These are phyloP conservation scores for Leptopilina clavipes DNA, from an alignment of 1,140 invertebrate genomes.

Conservation along the genomic window DNA sequence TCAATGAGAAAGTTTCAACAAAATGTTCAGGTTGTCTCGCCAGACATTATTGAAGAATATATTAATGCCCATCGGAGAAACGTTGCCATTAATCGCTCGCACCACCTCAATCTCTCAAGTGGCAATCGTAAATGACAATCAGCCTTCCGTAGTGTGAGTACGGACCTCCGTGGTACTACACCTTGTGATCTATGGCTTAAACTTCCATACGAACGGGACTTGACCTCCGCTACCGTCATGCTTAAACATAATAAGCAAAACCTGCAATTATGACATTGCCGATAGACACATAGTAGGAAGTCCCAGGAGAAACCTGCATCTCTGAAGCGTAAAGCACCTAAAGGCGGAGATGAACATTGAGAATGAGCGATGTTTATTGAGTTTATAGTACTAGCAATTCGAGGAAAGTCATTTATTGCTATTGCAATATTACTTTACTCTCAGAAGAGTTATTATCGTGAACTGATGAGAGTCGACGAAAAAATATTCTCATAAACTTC, in stretches of 20 bases:
- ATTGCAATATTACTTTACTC: slow-evolving; percentile 37
- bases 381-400: slow-evolving; percentile 62
- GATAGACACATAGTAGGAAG: slow-evolving; percentile 53
- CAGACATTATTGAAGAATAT: neutral
- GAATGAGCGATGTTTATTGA: slow-evolving; percentile 68
- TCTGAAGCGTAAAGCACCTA: slow-evolving; percentile 55
- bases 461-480: neutral
- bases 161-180: slow-evolving; percentile 43
- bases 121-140: slow-evolving; percentile 66
- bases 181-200: slow-evolving; percentile 59
- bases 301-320: slow-evolving; percentile 40
- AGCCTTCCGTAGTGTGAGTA: slow-evolving; percentile 50
- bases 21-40: neutral
- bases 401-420: slow-evolving; percentile 62
- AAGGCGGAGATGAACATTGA: slow-evolving; percentile 55
- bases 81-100: neutral
- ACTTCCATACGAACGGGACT: slow-evolving; percentile 42
- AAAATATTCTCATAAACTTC: neutral
- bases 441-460: slow-evolving; percentile 41
- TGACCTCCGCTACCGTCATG: slow-evolving; percentile 55
- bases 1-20: neutral
- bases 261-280: slow-evolving; percentile 65
- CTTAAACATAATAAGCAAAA: slow-evolving; percentile 61
- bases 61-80: neutral
- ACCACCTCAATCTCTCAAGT: slow-evolving; percentile 37